phyloP scores from a whole-genome alignment of 2,113 vertebrate genomes.

The Epinephelus cyanopodus region DNA sequence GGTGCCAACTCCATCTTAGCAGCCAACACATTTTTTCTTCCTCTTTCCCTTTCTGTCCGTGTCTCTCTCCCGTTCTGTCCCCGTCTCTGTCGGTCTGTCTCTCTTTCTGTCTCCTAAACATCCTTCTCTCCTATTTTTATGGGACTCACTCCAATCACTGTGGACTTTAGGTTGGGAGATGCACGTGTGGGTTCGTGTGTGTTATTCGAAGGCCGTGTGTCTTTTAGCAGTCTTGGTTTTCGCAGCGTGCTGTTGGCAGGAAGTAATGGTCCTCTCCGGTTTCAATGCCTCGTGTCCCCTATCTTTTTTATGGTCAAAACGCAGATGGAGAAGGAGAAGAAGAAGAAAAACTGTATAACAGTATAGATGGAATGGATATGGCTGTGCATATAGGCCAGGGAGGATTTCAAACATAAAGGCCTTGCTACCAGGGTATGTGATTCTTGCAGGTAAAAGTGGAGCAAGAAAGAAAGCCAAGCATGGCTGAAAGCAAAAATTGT shows the following conservation, averaged over 20 bases:
- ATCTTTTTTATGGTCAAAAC: conserved; percentile 16
- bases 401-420: background rate
- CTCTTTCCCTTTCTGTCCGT: conserved; percentile 15
- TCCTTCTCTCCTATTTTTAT: conserved; percentile 57
- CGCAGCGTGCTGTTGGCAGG: conserved; percentile 19
- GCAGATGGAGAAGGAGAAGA: background rate
- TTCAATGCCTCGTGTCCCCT: conserved; percentile 22
- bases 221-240: conserved; percentile 38
- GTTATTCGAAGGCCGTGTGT: conserved; percentile 45
- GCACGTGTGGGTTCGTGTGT: conserved; percentile 30
- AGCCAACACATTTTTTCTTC: conserved; percentile 47
- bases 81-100: background rate
- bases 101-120: conserved; percentile 14
- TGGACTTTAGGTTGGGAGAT: conserved; percentile 47
- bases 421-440: background rate
- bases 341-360: background rate
- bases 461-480: background rate
- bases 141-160: conserved; percentile 55
- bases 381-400: background rate
- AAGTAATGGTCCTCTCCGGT: conserved; percentile 8
- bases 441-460: background rate
- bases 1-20: conserved; percentile 68
- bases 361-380: background rate
- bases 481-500: too few species aligned
- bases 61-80: conserved; percentile 1